phyloP scores from a whole-genome alignment of 2,113 vertebrate genomes.

The Irena cyanogastra region DNA sequence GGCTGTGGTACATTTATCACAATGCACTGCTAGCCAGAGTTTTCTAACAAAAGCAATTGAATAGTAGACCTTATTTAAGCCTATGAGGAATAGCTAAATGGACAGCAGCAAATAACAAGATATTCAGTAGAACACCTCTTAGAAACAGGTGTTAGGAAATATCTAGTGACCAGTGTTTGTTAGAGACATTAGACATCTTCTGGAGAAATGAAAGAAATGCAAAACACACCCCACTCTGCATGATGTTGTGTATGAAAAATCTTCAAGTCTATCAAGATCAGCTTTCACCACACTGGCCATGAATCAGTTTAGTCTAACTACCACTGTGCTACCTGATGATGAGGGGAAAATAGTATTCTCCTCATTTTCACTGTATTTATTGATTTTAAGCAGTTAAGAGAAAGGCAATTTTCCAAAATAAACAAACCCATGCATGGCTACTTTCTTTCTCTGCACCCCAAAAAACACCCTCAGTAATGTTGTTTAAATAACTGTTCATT shows the following conservation, averaged over 20 bases:
- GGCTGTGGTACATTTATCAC: background rate
- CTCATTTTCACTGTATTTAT: background rate
- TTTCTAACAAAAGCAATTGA: slow-evolving; percentile 43
- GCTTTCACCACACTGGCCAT: background rate
- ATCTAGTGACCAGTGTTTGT: background rate
- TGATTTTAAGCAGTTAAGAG: slow-evolving; percentile 1
- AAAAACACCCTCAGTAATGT: background rate
- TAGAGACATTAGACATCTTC: background rate
- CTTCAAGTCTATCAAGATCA: background rate
- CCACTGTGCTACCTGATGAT: background rate
- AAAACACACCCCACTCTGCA: background rate
- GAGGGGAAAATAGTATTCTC: background rate
- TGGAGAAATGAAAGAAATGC: background rate
- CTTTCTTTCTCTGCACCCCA: accelerated
- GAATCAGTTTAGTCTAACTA: slow-evolving; percentile 12
- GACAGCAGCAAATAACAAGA: slow-evolving; percentile 71
- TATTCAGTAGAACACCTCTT: slow-evolving; percentile 55
- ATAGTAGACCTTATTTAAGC: slow-evolving; percentile 24
- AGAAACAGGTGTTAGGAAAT: slow-evolving; percentile 1
- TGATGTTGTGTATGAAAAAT: background rate
- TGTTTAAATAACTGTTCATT: slow-evolving; percentile 25
- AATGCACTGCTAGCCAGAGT: slow-evolving; percentile 60
- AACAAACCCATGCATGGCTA: background rate
- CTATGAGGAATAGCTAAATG: slow-evolving; percentile 42
- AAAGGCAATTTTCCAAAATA: background rate